Conservation (phyloP, 30 jellyfish, hydroid and myxozoan genomes). For the Aurelia aurita complex sp. Pacific region DNA sequence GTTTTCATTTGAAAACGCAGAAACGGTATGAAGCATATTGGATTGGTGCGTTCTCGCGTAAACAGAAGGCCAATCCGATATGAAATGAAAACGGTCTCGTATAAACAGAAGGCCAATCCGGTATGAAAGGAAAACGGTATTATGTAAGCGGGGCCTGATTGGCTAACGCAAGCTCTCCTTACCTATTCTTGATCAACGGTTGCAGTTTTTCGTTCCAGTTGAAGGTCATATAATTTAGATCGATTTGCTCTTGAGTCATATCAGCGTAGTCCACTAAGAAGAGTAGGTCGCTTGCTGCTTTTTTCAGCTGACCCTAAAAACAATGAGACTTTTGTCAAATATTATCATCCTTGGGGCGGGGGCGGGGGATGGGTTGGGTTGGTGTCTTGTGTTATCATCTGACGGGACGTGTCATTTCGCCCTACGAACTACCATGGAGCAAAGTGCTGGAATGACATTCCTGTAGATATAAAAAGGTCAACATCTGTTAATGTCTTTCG, state of each 20-base stretch:
- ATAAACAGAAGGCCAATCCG: no score
- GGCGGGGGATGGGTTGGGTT: background rate
- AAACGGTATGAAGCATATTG: no score
- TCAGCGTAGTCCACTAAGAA: constrained; percentile 67
- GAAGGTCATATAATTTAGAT: constrained; percentile 51
- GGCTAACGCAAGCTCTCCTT: background rate
- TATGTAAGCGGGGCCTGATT: no score
- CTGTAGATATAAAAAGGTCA: no score
- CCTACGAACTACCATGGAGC: no score
- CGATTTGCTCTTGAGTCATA: constrained; percentile 53
- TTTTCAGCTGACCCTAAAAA: constrained; percentile 44
- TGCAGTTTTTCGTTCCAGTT: constrained; percentile 74
- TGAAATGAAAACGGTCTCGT: no score
- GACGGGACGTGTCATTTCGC: background rate
- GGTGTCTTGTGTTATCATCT: background rate
- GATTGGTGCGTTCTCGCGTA: no score
- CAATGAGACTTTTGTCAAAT: background rate
- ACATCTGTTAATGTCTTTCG: no score
- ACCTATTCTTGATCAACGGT: constrained; percentile 68
- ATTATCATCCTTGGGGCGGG: background rate
- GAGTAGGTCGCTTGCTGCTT: constrained; percentile 54
- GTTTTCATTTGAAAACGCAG: no score
- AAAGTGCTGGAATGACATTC: no score
- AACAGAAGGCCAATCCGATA: no score
- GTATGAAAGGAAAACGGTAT: no score